Base-by-base conservation (phyloP, 2,797 vertebrate species). In the Karalla daura region DNA sequence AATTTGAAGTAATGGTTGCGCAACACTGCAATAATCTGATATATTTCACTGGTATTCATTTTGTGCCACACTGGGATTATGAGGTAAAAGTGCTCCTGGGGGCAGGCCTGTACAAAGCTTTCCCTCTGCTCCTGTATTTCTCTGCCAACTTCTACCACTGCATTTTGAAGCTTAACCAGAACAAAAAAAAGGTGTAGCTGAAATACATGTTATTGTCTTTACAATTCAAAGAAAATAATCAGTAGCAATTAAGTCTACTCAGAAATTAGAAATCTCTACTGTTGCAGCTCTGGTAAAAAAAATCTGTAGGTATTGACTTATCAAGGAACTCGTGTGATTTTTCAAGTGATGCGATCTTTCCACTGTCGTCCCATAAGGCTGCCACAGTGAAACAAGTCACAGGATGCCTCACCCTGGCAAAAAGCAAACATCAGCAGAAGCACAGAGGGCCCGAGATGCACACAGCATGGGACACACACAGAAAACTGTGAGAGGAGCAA, bases 351-450 rank as follows among this genome's bases (percentile, higher is more conserved):
- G 36, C 20, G 1, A 8, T 46, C 49, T 11, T 15, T 51, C 44
- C 30, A 18, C 15, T 59, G 65, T 41, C 53, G 53, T 39, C 33
- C 8, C 44, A 41, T 21, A 18, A 67, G 30, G 25, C 21, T 53
- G 44, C 21, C 36, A 41, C 37, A 23, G 30, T 46, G 20, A 40
- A 68, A 64, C 14, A 17, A 55, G 63, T 73, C 60, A 77, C 33
- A 47, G 45, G 58, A 78, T 1, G 54, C 59, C 24, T 32, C 25
- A 24, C 54, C 20, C 60, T 36, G 52, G 2, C 3, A 3, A 75
- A 85, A 70, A 41, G 72, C 74, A 58, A 59, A 77, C 83, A 60
- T 82, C 82, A 88, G 84, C 84, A 83, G 54, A 80, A 70, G 44
- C 18, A 20, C 40, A 59, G 32, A 55, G 61, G 36, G 75, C 56